phyloP scores from a whole-genome alignment of 2,888 invertebrate species.

The Siphlonurus alternatus region DNA sequence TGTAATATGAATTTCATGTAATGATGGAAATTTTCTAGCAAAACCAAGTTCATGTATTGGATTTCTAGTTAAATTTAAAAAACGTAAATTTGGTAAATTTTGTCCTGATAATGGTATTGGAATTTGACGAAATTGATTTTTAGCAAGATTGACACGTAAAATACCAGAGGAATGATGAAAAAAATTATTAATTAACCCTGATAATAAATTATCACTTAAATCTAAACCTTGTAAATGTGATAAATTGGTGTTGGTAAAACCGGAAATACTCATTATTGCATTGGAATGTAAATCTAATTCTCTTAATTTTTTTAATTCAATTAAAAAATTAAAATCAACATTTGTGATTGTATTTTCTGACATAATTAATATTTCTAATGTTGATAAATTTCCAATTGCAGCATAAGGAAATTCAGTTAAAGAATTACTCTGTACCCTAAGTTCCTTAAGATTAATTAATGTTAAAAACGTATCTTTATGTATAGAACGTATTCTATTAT shows the following conservation, averaged over 20 bases:
- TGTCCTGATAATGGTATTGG: constrained; percentile 60
- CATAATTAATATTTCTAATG: constrained; percentile 39
- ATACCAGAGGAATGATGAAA: constrained; percentile 53
- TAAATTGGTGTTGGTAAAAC: constrained; percentile 57
- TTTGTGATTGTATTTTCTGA: constrained; percentile 26
- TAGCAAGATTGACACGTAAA: constrained; percentile 58
- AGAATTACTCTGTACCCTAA: constrained; percentile 54
- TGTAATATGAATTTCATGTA: constrained; percentile 66
- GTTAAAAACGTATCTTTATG: constrained; percentile 56
- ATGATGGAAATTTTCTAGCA: constrained; percentile 47
- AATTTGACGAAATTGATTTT: constrained; percentile 62
- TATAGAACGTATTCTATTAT: constrained; percentile 47
- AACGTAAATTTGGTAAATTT: constrained; percentile 50
- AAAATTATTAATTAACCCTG: constrained; percentile 42
- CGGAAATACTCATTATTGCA: constrained; percentile 52
- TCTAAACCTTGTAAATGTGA: constrained; percentile 57
- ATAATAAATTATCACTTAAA: constrained; percentile 55
- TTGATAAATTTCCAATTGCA: constrained; percentile 50
- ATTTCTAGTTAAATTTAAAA: constrained; percentile 70
- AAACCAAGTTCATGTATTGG: constrained; percentile 49
- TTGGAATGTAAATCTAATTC: constrained; percentile 60
- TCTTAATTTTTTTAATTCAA: constrained; percentile 54
- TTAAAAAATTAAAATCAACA: constrained; percentile 36
- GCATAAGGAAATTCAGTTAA: constrained; percentile 65
- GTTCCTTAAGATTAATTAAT: constrained; percentile 56